Evolutionary conservation across 2,888 invertebrate genomes (phyloP).

Genomic region (Chrysolina oricalcia): DNA sequence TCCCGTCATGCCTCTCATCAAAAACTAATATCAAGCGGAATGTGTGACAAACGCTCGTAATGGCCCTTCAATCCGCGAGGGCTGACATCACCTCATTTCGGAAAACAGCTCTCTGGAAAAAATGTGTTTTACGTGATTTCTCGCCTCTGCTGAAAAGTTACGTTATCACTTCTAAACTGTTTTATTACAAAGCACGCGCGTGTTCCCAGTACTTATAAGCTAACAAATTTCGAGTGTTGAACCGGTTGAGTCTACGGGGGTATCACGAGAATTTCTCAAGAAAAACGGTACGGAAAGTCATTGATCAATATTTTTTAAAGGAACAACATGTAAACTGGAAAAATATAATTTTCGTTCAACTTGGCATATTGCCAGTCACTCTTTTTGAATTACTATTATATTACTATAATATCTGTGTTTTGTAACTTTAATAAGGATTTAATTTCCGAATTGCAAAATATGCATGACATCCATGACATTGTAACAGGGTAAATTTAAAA

Average conservation of each 20-base stretch:
- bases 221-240: constrained; percentile 18
- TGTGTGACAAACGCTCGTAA: background rate
- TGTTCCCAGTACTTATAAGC: constrained; percentile 21
- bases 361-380: too few species aligned
- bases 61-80: constrained; percentile 12
- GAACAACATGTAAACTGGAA: too few species aligned
- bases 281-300: too few species aligned
- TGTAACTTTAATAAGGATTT: too few species aligned
- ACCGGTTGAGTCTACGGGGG: constrained; percentile 1
- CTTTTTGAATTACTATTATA: too few species aligned
- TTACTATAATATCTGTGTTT: too few species aligned
- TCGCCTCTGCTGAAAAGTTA: constrained; percentile 25
- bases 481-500: too few species aligned
- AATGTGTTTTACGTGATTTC: constrained; percentile 34
- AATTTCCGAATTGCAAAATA: too few species aligned
- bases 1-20: constrained; percentile 5
- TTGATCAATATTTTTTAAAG: too few species aligned
- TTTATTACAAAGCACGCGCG: constrained; percentile 29
- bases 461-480: too few species aligned
- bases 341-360: too few species aligned
- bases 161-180: constrained; percentile 27
- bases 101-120: constrained; percentile 25
- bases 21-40: constrained; percentile 9
- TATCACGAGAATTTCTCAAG: background rate
- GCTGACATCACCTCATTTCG: constrained; percentile 15